Percentiles rank a stretch among this genome's conserved stretches.
Conservation (phyloP, 2,113 vertebrate species). For the Mionectes macconnelli region DNA sequence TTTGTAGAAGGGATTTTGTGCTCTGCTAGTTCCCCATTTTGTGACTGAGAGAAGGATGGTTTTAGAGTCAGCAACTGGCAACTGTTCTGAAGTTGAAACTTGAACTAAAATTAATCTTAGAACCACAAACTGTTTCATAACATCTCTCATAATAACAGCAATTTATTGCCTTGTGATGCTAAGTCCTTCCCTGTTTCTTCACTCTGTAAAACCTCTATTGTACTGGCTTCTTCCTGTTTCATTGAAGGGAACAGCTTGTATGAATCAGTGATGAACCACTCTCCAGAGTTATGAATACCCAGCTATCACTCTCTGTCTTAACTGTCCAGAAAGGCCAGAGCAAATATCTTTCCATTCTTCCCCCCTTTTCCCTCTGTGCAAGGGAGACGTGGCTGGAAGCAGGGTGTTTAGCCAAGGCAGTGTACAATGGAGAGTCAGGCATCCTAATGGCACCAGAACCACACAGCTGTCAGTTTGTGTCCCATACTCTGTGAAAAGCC, state of each 20-base stretch:
- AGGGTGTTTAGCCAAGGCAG: background rate
- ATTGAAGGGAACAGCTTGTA: slow-evolving; percentile 59
- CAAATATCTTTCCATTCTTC: background rate
- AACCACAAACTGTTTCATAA: slow-evolving; percentile 59
- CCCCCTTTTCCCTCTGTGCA: background rate
- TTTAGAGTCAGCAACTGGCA: background rate
- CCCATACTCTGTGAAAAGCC: background rate
- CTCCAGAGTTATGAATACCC: background rate
- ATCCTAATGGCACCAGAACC: background rate
- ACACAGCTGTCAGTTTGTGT: background rate
- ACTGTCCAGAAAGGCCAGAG: background rate
- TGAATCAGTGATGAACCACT: slow-evolving; percentile 33
- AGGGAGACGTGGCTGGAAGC: background rate
- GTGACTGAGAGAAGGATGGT: background rate
- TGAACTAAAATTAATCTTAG: slow-evolving; percentile 52
- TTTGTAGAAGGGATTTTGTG: background rate
- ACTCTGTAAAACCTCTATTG: slow-evolving; percentile 45
- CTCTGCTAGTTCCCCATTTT: background rate
- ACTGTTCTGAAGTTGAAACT: background rate
- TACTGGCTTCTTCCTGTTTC: slow-evolving; percentile 49
- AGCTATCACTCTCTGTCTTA: background rate
- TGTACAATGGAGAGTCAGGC: background rate
- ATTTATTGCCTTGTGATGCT: slow-evolving; percentile 45
- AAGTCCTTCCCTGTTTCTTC: slow-evolving; percentile 7
- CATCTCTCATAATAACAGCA: slow-evolving; percentile 40